Conservation (phyloP, 2,113 vertebrate genomes). For the Tenebrosternarchus preto region DNA sequence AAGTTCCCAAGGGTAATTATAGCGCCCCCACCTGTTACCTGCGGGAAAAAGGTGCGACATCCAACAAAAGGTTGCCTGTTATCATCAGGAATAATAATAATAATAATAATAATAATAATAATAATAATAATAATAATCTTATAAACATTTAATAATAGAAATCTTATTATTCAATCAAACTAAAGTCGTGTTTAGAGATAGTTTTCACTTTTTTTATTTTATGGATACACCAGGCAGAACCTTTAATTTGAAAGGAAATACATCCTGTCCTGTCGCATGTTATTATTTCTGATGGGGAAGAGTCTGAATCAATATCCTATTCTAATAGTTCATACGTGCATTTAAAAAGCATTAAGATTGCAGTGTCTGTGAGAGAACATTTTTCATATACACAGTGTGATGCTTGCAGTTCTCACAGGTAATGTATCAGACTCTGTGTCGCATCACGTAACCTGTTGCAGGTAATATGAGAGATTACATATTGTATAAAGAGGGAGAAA, state of each 20-base stretch:
- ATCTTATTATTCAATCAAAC: neutral
- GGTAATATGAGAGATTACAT: slow-evolving; percentile 74
- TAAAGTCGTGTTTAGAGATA: neutral
- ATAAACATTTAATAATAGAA: neutral
- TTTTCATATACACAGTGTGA: neutral
- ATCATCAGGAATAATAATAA: neutral
- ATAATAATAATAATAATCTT: neutral
- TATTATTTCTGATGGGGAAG: no score
- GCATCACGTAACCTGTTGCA: slow-evolving; percentile 12
- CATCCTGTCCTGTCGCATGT: no score
- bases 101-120: no score
- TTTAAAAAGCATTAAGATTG: slow-evolving; percentile 10
- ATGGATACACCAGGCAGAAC: no score
- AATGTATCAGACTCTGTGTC: neutral
- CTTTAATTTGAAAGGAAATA: no score
- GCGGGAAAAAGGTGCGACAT: slow-evolving; percentile 38
- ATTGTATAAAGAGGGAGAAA: no score
- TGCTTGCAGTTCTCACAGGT: neutral
- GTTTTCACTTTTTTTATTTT: neutral
- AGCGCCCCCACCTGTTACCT: slow-evolving; percentile 69
- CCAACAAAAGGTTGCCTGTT: neutral
- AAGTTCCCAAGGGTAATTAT: slow-evolving; percentile 49
- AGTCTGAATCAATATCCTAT: no score
- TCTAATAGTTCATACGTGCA: neutral
- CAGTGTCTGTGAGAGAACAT: neutral